Evolutionary conservation across 1,140 invertebrate species (phyloP).

Genomic region (Neodiprion virginianus): DNA sequence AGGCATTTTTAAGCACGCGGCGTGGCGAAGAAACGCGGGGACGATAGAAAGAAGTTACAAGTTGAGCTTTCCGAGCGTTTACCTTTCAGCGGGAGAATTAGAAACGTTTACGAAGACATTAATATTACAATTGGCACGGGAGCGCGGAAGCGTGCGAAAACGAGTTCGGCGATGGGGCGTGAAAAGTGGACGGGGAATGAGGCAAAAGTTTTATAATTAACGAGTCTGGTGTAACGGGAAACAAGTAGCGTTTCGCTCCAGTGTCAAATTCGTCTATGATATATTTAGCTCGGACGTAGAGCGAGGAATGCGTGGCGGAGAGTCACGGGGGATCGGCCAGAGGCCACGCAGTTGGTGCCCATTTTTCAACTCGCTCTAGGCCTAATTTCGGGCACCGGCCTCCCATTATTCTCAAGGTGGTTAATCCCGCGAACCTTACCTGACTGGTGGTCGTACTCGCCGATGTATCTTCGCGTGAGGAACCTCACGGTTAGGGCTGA

Average conservation of each 20-base stretch:
- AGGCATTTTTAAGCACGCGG: too few relatives aligned
- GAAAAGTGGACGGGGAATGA: too few relatives aligned
- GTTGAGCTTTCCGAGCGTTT: too few relatives aligned
- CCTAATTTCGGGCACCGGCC: not conserved
- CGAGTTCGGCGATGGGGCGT: too few relatives aligned
- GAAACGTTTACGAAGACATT: too few relatives aligned
- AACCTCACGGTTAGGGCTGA: conserved; percentile 88
- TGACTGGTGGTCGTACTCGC: conserved; percentile 92
- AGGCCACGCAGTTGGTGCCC: conserved; percentile 38
- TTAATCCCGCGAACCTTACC: conserved; percentile 63
- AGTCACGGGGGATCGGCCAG: conserved; percentile 19
- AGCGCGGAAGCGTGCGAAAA: too few relatives aligned
- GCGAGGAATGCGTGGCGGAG: conserved; percentile 33
- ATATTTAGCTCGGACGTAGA: conserved; percentile 50
- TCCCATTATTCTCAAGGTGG: not conserved
- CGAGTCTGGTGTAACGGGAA: not conserved
- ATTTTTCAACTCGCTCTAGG: conserved; percentile 41
- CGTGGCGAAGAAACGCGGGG: not conserved
- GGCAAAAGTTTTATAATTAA: not conserved
- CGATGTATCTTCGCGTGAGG: conserved; percentile 88
- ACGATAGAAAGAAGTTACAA: not conserved
- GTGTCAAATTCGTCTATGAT: conserved; percentile 52
- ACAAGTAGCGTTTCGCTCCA: conserved; percentile 30
- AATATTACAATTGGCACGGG: too few relatives aligned
- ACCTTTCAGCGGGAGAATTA: too few relatives aligned